A percentile compares a stretch with the other conserved stretches of the same genome.
These are phyloP conservation scores for Trichosurus vulpecula DNA, from an alignment of 2,797 vertebrate genomes.

Conservation along the genomic window DNA sequence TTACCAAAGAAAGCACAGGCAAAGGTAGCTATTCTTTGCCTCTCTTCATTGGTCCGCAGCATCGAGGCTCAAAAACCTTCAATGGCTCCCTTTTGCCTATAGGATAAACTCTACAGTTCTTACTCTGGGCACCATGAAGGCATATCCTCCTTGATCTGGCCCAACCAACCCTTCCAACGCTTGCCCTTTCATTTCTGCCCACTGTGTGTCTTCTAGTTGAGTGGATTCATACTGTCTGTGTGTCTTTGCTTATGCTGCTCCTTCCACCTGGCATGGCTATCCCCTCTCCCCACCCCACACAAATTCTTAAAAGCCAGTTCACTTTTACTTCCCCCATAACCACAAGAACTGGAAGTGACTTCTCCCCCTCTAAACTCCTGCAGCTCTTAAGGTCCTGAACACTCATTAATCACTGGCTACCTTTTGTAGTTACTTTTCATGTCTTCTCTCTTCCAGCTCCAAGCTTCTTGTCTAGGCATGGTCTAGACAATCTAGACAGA, in stretches of 20 bases:
- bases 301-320: not conserved
- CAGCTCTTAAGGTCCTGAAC: not conserved
- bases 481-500: not conserved
- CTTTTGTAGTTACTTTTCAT: not conserved
- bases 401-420: not conserved
- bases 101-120: not conserved
- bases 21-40: not conserved
- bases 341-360: not conserved
- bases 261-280: not conserved
- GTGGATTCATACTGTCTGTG: not conserved
- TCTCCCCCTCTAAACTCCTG: not conserved
- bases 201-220: not conserved
- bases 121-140: not conserved
- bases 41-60: not conserved
- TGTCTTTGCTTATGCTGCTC: not conserved
- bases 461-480: not conserved
- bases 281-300: not conserved
- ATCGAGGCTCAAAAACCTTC: conserved; percentile 32
- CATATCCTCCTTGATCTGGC: not conserved
- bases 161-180: not conserved
- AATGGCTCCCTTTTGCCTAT: conserved; percentile 8
- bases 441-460: not conserved
- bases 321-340: not conserved
- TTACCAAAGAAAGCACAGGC: not conserved
- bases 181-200: not conserved